Evolutionary conservation across 1,140 invertebrate species (phyloP).

Genomic region (Nasonia giraulti): DNA sequence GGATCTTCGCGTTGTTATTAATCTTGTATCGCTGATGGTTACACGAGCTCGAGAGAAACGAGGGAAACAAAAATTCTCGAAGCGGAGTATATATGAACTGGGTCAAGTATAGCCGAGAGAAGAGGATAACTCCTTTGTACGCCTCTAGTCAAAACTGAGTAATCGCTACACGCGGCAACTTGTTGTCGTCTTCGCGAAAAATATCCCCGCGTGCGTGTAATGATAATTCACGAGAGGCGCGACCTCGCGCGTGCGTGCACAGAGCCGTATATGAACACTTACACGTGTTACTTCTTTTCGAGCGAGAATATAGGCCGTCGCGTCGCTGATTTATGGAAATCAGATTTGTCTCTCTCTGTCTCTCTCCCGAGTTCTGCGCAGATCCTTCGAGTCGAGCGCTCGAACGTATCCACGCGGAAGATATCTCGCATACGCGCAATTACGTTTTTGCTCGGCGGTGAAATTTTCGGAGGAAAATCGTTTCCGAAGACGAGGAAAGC

Average conservation of each 20-base stretch:
- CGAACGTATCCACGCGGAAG: too few species aligned
- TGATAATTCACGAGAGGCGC: slow-evolving; percentile 31
- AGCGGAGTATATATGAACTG: too few species aligned
- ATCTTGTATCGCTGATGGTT: too few species aligned
- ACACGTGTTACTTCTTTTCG: slow-evolving; percentile 13
- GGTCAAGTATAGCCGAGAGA: background rate
- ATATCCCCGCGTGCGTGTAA: background rate
- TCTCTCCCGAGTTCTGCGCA: background rate
- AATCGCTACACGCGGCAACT: slow-evolving; percentile 40
- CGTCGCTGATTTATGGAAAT: slow-evolving; percentile 41
- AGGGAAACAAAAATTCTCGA: too few species aligned
- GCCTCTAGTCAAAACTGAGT: slow-evolving; percentile 45
- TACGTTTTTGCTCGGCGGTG: background rate
- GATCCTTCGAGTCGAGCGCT: too few species aligned
- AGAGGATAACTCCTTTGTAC: background rate
- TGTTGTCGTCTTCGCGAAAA: slow-evolving; percentile 29
- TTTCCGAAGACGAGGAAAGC: too few species aligned
- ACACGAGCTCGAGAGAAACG: too few species aligned
- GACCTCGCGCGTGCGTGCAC: slow-evolving; percentile 4
- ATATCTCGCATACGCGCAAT: too few species aligned
- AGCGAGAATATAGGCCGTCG: slow-evolving; percentile 24
- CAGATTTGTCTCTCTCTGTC: slow-evolving; percentile 33
- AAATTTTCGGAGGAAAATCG: background rate
- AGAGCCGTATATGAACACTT: background rate
- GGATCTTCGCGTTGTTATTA: too few species aligned